Base-by-base conservation (phyloP, 2,797 vertebrate species). In the Syngnathus acus region DNA sequence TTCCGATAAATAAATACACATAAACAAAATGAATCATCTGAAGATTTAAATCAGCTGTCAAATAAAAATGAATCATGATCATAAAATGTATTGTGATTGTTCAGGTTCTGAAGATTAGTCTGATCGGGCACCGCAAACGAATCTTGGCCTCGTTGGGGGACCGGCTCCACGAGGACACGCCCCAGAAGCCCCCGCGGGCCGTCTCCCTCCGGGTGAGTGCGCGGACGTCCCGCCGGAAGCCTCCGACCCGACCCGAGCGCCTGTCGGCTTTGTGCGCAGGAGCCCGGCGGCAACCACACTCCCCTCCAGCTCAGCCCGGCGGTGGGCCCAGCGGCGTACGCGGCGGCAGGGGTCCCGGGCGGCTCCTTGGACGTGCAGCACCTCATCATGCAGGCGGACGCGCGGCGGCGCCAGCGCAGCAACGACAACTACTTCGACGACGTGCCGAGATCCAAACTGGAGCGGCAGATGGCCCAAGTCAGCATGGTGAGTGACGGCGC, bases 401-500 rank as follows among this genome's bases (percentile, higher is more conserved):
- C 95, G 75, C 93, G 97, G 88, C 95, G 97, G 86, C 92, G 96
- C 90, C 95, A 97, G 87, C 94, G 97, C 92, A 95, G 90, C 88
- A 98, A 97, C 82, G 97, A 99, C 82, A 98, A 94, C 93, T 99
- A 99, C 90, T 98, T 98, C 42, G 97, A 99, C 70, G 97, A 99
- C 87, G 95, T 97, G 88, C 97, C 97, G 70, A 92, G 97, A 87
- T 98, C 95, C 85, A 99, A 98, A 89, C 93, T 99, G 91, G 97
- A 99, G 91, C 93, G 97, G 86, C 97, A 99, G 92, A 98, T 99
- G 97, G 97, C 97, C 68, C 97, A 99, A 95, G 97, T 99, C 95
- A 94, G 91, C 87, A 92, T 93, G 92, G 92, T 93, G 87, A 92
- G 86, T 67, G 2, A 17, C 38, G 39, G 39, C 26, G 13, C 55